These are phyloP conservation scores for Rosalia funebris DNA, from an alignment of 2,888 invertebrate species.

Conservation along the genomic window DNA sequence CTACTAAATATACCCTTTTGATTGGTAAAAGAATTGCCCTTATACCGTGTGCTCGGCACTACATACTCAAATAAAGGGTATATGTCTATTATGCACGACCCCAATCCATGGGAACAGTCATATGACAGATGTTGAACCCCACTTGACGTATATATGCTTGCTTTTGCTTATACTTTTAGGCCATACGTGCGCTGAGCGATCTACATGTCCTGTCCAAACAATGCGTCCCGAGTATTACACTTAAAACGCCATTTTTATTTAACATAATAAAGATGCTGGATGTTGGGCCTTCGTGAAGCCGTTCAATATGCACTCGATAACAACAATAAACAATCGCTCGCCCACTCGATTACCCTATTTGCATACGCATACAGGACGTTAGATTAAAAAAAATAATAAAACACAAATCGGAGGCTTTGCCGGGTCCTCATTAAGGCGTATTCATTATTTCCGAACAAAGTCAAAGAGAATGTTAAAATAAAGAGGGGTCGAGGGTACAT, in stretches of 20 bases:
- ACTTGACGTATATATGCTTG: constrained; percentile 50
- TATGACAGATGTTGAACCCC: constrained; percentile 56
- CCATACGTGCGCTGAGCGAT: constrained; percentile 32
- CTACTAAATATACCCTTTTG: constrained; percentile 54
- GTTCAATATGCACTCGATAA: constrained; percentile 12
- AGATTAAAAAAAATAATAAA: constrained; percentile 3
- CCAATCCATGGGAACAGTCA: constrained; percentile 54
- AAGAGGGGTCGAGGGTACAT: too few species aligned
- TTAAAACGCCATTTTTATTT: constrained; percentile 47
- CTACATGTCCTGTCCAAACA: constrained; percentile 46
- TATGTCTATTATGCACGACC: constrained; percentile 51
- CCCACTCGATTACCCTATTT: background rate
- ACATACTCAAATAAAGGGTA: constrained; percentile 54
- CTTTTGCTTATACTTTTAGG: constrained; percentile 41
- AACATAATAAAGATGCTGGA: constrained; percentile 33
- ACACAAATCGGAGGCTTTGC: too few species aligned
- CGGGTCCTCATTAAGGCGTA: too few species aligned
- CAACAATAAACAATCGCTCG: constrained; percentile 4
- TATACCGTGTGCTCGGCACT: constrained; percentile 46
- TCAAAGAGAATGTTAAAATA: too few species aligned
- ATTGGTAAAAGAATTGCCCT: constrained; percentile 54
- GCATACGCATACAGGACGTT: constrained; percentile 3
- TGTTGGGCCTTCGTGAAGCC: constrained; percentile 5
- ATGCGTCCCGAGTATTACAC: constrained; percentile 47
- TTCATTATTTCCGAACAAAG: too few species aligned